These are phyloP conservation scores for Drosophila yakuba DNA, from an alignment of 1,140 invertebrate genomes.

Conservation along the genomic window DNA sequence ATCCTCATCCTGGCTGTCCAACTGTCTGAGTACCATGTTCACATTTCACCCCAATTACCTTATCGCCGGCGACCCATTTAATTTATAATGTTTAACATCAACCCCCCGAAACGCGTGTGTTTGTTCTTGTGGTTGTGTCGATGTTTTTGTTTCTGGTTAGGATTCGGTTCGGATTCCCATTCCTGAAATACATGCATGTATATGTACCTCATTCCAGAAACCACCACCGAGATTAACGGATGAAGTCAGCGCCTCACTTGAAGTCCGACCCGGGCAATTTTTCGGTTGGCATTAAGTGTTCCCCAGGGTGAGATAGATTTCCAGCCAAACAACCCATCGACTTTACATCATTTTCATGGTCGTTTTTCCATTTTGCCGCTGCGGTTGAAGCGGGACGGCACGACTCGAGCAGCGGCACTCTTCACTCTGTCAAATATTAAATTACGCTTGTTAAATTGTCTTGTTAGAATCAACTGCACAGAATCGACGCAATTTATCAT, in stretches of 20 bases:
- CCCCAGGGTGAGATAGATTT: constrained; percentile 84
- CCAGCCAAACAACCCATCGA: constrained; percentile 61
- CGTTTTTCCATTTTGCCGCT: constrained; percentile 76
- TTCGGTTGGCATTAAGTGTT: constrained; percentile 83
- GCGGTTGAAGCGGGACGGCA: constrained; percentile 58
- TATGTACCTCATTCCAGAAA: constrained; percentile 12
- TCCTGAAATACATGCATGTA: background rate
- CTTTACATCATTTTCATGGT: constrained; percentile 83
- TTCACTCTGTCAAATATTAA: constrained; percentile 82
- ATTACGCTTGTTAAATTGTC: constrained; percentile 84
- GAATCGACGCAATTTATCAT: constrained; percentile 84
- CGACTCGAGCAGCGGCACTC: constrained; percentile 26
- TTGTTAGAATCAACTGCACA: constrained; percentile 84
- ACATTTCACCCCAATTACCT: constrained; percentile 84
- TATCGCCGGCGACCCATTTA: constrained; percentile 81
- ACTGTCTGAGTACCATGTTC: constrained; percentile 50
- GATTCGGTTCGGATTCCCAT: constrained; percentile 1
- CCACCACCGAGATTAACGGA: constrained; percentile 71
- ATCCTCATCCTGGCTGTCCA: background rate
- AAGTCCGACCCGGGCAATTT: constrained; percentile 67
- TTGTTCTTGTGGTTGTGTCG: constrained; percentile 30
- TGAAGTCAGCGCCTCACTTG: constrained; percentile 73
- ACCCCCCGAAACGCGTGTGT: constrained; percentile 40
- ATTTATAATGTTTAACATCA: constrained; percentile 83
- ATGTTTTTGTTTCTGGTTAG: background rate